phyloP scores from a whole-genome alignment of 2,888 invertebrate species.

The Drosophila paranaensis region DNA sequence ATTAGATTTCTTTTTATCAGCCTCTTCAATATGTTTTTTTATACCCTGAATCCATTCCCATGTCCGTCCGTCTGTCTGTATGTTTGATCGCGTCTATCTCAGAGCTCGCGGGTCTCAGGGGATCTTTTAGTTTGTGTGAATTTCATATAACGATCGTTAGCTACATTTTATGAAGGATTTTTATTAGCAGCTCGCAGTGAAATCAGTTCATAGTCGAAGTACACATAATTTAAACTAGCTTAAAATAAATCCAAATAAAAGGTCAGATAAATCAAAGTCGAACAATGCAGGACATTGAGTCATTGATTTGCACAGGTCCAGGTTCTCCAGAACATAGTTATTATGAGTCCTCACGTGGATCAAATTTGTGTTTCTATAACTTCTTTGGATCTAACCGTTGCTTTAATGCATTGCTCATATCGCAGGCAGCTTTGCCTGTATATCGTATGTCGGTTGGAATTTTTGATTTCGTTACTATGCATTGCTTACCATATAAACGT shows the following conservation, averaged over 20 bases:
- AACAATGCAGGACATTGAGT: too few relatives aligned
- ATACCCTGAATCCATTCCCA: too few relatives aligned
- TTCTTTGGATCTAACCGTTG: not conserved
- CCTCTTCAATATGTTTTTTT: too few relatives aligned
- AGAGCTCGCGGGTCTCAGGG: too few relatives aligned
- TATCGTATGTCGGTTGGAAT: not conserved
- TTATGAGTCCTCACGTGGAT: too few relatives aligned
- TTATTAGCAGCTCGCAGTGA: not conserved
- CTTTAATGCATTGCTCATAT: not conserved
- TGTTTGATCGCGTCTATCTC: too few relatives aligned
- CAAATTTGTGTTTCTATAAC: not conserved
- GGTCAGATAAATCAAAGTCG: not conserved
- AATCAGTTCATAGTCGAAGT: not conserved
- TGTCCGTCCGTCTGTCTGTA: too few relatives aligned
- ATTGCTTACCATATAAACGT: conserved; percentile 2
- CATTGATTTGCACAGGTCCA: not conserved
- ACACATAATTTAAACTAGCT: not conserved
- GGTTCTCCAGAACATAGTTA: not conserved
- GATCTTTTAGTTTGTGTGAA: too few relatives aligned
- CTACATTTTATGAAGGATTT: not conserved
- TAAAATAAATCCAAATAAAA: not conserved
- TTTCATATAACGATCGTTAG: too few relatives aligned
- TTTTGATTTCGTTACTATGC: too few relatives aligned
- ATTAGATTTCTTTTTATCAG: too few relatives aligned
- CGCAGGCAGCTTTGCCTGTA: not conserved